Evolutionary conservation across 2,888 invertebrate genomes (phyloP), one percentile per base, ranked within the genome.

Genomic region (Bellardia pandia): DNA sequence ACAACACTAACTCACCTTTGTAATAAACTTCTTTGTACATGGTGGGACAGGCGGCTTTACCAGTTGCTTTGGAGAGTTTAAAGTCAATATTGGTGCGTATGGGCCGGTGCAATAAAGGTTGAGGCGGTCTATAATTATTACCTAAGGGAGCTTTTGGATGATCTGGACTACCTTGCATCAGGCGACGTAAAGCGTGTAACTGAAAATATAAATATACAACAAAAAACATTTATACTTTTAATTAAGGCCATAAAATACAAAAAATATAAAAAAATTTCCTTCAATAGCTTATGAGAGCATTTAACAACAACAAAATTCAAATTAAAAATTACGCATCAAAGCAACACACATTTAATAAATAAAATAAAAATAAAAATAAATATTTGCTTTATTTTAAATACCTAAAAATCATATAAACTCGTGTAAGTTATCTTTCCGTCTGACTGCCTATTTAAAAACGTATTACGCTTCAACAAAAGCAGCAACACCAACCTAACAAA

Each of bases 71-170:
- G 58, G 91, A 89, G 91, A 96, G 95, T 93, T 96, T 97, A 94
- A 98, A 98, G 94, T 99, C 98, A 94, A 99, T 99, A 94, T 99
- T 99, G 90, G 99, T 99, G 94, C 99, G 95, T 90, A 99, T 96
- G 82, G 98, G 97, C 90, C 99, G 96, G 94, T 98, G 98, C 94
- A 99, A 97, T 88, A 99, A 95, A 78, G 98, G 97, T 94, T 98
- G 98, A 71, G 98, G 97, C 84, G 99, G 99, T 92, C 99, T 95
- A 94, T 97, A 98, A 95, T 99, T 99, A 95, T 98, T 98, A 90
- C 98, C 98, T 93, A 99, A 95, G 33, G 98, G 98, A 76, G 98
- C 98, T 94, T 97, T 98, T 64, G 97, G 97, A 93, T 97, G 96
- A 91, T 96, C 96, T 91, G 96, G 96, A 93, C 97, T 97, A 88